Conservation (phyloP, 2,888 invertebrate genomes). For the Cephus runcator region DNA sequence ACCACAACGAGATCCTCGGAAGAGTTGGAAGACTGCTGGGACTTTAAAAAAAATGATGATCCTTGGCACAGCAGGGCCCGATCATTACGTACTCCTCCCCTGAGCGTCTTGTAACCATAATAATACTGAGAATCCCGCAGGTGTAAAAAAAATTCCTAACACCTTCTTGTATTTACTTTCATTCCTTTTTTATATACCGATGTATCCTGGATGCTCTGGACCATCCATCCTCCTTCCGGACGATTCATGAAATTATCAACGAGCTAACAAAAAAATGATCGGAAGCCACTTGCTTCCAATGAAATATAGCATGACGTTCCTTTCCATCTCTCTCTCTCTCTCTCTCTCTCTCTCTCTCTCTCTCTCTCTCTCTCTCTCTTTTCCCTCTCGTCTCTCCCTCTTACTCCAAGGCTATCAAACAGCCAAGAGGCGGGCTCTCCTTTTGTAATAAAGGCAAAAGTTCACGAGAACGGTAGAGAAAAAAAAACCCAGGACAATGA, state of each 20-base stretch:
- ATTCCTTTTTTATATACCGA: not conserved
- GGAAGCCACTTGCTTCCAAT: constrained; percentile 2
- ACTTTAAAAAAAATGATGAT: not conserved
- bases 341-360: constrained; percentile 14
- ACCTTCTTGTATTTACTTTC: not conserved
- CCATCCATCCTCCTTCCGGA: not conserved
- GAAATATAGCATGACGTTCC: constrained; percentile 12
- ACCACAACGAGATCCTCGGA: too few species aligned
- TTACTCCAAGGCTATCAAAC: not conserved
- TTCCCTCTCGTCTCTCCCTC: constrained; percentile 16
- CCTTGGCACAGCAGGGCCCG: not conserved
- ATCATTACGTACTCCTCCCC: not conserved
- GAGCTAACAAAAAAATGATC: not conserved
- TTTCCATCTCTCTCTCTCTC: constrained; percentile 9
- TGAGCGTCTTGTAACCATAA: not conserved
- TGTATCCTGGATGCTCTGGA: too few species aligned
- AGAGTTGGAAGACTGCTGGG: not conserved
- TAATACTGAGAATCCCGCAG: not conserved
- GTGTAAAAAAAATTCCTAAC: not conserved
- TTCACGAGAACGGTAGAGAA: not conserved
- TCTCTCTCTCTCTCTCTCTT: constrained; percentile 7
- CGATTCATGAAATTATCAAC: not conserved
- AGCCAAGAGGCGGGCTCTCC: too few species aligned
- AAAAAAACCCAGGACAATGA: not conserved
- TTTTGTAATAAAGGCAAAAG: too few species aligned